These are phyloP conservation scores for Eurosta solidaginis DNA, from an alignment of 1,140 invertebrate species.

Conservation along the genomic window DNA sequence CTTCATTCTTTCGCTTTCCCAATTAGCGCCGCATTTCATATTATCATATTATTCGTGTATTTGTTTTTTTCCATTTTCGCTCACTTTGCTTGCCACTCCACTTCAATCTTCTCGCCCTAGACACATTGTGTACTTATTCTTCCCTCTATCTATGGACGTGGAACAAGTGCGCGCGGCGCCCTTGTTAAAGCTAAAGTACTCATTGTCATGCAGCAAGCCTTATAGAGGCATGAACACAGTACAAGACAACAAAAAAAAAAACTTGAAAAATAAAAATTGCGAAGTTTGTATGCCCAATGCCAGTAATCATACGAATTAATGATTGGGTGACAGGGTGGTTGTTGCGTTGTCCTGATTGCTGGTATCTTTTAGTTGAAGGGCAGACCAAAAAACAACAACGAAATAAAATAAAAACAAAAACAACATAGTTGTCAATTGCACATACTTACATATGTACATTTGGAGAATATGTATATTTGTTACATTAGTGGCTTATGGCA, in stretches of 20 bases:
- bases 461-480: background rate
- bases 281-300: conserved; percentile 16
- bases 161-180: background rate
- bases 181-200: background rate
- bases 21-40: conserved; percentile 19
- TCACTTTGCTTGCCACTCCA: background rate
- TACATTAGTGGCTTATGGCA: background rate
- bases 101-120: background rate
- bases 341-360: conserved; percentile 12
- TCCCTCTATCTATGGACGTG: background rate
- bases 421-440: background rate
- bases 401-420: background rate
- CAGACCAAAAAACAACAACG: background rate
- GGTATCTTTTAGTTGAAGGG: background rate
- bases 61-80: background rate
- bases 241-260: background rate
- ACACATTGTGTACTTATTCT: background rate
- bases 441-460: too few relatives aligned
- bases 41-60: background rate
- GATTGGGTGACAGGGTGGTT: conserved; percentile 16
- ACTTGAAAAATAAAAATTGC: too few relatives aligned
- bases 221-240: too few relatives aligned
- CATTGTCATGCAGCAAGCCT: background rate
- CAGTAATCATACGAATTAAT: conserved; percentile 21
- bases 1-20: background rate